Percentiles rank a stretch among this genome's conserved stretches.
These are phyloP conservation scores for Ruditapes philippinarum DNA, from an alignment of 1,140 invertebrate genomes.

Conservation along the genomic window DNA sequence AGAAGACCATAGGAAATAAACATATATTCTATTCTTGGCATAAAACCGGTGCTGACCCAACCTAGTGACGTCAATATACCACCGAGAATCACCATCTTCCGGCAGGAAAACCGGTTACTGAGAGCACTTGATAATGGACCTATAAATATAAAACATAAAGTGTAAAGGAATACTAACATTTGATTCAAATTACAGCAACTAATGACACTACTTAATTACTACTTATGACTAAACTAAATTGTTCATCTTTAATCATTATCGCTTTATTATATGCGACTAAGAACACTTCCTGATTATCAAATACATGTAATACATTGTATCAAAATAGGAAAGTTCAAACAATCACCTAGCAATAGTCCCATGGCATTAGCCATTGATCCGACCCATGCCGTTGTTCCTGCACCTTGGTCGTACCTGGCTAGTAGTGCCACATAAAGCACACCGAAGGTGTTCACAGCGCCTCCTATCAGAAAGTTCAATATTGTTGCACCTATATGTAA, in stretches of 20 bases:
- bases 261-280: too few relatives aligned
- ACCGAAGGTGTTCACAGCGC: conserved; percentile 51
- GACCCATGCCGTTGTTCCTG: conserved; percentile 47
- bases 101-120: conserved; percentile 47
- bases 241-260: too few relatives aligned
- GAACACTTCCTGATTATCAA: too few relatives aligned
- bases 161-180: too few relatives aligned
- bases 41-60: conserved; percentile 35
- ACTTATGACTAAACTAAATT: too few relatives aligned
- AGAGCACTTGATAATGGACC: conserved; percentile 48
- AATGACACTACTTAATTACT: too few relatives aligned
- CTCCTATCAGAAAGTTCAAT: conserved; percentile 54
- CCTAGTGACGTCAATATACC: conserved; percentile 37
- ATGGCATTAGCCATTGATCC: conserved; percentile 55
- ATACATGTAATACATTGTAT: too few relatives aligned
- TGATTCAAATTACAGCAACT: too few relatives aligned
- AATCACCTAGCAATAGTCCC: conserved; percentile 48
- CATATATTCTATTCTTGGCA: conserved; percentile 54
- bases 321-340: too few relatives aligned
- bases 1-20: conserved; percentile 39
- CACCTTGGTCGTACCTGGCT: neutral
- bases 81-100: conserved; percentile 43
- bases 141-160: neutral
- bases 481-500: conserved; percentile 6
- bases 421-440: conserved; percentile 36